These are phyloP conservation scores for Drosophila erecta DNA, from an alignment of 1,140 invertebrate genomes.

Conservation along the genomic window DNA sequence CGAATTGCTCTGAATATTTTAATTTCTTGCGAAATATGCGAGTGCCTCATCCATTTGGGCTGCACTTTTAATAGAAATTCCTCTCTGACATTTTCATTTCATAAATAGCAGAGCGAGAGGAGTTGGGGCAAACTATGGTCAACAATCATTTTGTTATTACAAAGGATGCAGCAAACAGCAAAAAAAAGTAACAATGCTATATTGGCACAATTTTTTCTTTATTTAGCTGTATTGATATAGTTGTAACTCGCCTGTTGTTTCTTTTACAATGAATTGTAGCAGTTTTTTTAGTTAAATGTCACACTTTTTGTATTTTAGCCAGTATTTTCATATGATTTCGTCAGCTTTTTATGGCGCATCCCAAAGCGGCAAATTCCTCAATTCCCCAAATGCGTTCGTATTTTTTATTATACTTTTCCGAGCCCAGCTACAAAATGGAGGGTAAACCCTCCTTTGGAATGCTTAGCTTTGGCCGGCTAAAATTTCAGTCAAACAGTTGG, in stretches of 20 bases:
- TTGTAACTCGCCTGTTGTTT: not conserved
- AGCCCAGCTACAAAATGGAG: not conserved
- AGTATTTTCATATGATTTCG: constrained; percentile 12
- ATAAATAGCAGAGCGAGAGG: not conserved
- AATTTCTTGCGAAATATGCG: constrained; percentile 28
- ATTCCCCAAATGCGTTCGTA: constrained; percentile 5
- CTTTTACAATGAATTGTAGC: not conserved
- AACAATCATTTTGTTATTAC: too few relatives aligned
- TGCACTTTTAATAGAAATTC: constrained; percentile 50
- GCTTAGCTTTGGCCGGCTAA: constrained; percentile 10
- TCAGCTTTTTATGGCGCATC: constrained; percentile 1
- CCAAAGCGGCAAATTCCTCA: constrained; percentile 1
- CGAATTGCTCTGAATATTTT: constrained; percentile 26
- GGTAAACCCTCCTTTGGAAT: not conserved
- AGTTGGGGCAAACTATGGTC: not conserved
- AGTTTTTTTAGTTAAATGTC: not conserved
- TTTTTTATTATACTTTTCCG: constrained; percentile 9
- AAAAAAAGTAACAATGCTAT: not conserved
- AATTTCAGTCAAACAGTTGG: constrained; percentile 52
- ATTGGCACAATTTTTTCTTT: not conserved
- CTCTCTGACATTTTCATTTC: constrained; percentile 29
- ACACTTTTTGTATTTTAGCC: not conserved
- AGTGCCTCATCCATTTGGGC: constrained; percentile 6
- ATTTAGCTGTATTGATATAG: too few relatives aligned
- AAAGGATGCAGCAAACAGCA: too few relatives aligned